Base-by-base conservation (phyloP, 1,140 invertebrate genomes). In the Brachionus sp. region DNA sequence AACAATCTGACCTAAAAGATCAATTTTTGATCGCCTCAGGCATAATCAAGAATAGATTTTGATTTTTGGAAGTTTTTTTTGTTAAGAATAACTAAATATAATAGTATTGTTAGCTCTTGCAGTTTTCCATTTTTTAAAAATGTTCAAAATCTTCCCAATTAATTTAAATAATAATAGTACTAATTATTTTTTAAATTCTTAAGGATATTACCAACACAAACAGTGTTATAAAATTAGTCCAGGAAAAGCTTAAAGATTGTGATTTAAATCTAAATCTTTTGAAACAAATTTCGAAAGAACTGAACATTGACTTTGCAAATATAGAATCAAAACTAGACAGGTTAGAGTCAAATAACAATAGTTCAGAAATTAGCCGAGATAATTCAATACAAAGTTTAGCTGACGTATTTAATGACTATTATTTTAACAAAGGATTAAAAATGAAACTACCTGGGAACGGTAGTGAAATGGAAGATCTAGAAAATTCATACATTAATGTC, bases 241-340 rank as follows among this genome's bases (percentile, higher is more conserved):
- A 66, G 37, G 77, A 57, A 39, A 80, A 66, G 35, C 37, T 80
- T 10, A 62, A 57, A 80, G 77, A 80, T 16, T 80, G 77, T 62
- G 62, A 66, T 80, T 35, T 66, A 10, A 80, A 80, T 62, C 37
- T 80, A 33, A 66, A 62, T 42, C 57, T 42, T 42, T 62, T 80
- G 12, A 80, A 66, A 39, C 50, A 80, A 80, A 80, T 80, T 9
- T 62, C 77, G 6, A 80, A 66, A 62, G 77, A 80, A 62, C 39
- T 80, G 13, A 80, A 80, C 12, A 42, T 80, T 39, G 77, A 80
- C 16, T 80, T 80, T 80, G 77, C 50, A 3, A 57, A 66, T 12
- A 80, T 80, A 1, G 77, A 80, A 33, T 25, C 70, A 29, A 29
- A 75, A 75, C 12, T 75, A 13, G 29, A 75, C 33, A 9, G 2